Conservation (phyloP, 2,797 vertebrate genomes). For the Tympanoctomys barrerae region DNA sequence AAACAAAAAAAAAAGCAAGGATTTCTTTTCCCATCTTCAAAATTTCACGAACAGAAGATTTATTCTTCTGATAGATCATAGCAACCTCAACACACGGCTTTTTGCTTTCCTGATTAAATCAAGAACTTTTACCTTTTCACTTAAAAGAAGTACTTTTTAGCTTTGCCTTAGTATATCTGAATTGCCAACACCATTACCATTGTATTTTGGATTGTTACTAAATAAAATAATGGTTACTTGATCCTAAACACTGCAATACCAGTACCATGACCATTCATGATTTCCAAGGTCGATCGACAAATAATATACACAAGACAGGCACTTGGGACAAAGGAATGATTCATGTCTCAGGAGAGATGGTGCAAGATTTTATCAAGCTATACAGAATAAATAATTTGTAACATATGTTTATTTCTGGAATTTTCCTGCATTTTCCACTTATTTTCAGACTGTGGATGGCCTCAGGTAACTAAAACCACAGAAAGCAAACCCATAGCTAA, state of each 20-base stretch:
- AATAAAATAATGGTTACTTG: not conserved
- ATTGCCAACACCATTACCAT: not conserved
- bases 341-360: not conserved
- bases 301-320: accelerated
- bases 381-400: not conserved
- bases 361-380: not conserved
- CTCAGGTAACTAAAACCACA: not conserved
- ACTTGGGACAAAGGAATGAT: too few relatives aligned
- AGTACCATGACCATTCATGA: not conserved
- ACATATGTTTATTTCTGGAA: not conserved
- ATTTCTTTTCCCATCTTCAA: not conserved
- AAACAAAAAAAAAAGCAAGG: not conserved
- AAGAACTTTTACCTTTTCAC: not conserved
- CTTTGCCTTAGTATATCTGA: not conserved
- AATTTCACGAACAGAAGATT: not conserved
- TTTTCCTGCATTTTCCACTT: not conserved
- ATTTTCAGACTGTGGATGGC: not conserved
- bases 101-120: not conserved
- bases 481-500: too few relatives aligned
- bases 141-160: not conserved
- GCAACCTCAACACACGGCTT: not conserved
- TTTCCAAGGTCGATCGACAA: not conserved
- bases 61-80: not conserved
- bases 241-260: not conserved
- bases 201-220: not conserved